Evolutionary conservation across 1,140 invertebrate species (phyloP), one percentile per base, ranked within the genome.

Genomic region (Aphelenchoides besseyi): DNA sequence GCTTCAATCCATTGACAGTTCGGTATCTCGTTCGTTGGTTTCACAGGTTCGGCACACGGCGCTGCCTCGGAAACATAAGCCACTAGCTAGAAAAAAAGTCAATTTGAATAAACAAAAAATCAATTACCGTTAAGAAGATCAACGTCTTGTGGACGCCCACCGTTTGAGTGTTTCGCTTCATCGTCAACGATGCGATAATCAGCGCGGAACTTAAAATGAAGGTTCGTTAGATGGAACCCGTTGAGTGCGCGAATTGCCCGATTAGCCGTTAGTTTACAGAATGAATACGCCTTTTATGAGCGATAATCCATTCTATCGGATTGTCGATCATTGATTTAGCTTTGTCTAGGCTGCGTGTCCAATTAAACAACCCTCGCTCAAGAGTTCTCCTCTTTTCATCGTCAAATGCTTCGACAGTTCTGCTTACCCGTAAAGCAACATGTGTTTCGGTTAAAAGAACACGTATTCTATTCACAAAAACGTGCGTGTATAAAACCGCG

Each of bases 1-100:
- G 23, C 32, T 18, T 72, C 53, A 26, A 16, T 69, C 71, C 71
- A 72, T 23, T 69, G 12, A 32, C 71, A 72, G 8, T 55, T 73
- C 16, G 0, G 1, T 16, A 71, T 68, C 61, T 70, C 12, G 29
- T 69, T 69, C 12, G 16, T 70, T 29, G 67, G 67, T 3, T 71
- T 68, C 16, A 69, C 23, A 2, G 61, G 18, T 18, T 69, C 67
- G 9, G 67, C 12, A 69, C 67, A 69, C 26, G 0, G 16, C 1
- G 1, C 18, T 33, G 36, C 55, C 26, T 5, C 37, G 5, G 5
- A 5, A 8, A 41, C 55, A 59, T 59, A 8, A 23, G 23, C 41
- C 41, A 48, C 41, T 23, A 48, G 41, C 41, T 16, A 48, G 41
- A 48, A 48, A 12, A 16, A 23, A 48, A 48, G 41, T 48, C 41